Base-by-base conservation (phyloP, 2,888 invertebrate genomes). In the Rhodophaea formosa region DNA sequence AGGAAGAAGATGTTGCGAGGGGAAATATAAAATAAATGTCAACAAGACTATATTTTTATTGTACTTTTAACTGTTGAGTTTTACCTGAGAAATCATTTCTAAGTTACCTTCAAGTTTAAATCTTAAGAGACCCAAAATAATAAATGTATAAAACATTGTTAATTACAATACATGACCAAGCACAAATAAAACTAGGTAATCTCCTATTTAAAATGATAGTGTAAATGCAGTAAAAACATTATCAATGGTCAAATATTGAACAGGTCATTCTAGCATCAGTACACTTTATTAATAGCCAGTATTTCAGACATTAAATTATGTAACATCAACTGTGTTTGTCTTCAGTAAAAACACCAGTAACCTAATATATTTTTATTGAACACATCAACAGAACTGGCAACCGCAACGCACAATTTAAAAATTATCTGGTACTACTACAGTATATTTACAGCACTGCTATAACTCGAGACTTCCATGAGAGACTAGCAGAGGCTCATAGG, bases 1-100 rank as follows among this genome's bases (percentile, higher is more conserved):
- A 92, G 95, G 57, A 94, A 94, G 67, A 94, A 93, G 79, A 93
- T 93, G 75, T 79, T 93, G 43, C 85, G 83, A 69, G 94, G 87
- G 59, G 89, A 91, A 73, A 71, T 82, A 62, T 82, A 77, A 73
- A 62, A 61, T 49, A 62, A 59, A 64, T 51, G 10, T 12, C 7
- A 23, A 44, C 16, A 16, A 35, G 8, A 51, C 51, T 32, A 39
- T 16, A 7, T 15, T 52, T 52, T 39, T 52, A 39, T 52, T 52
- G 39, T 35, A 32, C 30, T 52, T 15, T 35, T 10, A 10, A 12
- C 39, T 5, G 39, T 39, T 39, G 1, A 3, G 12, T 3, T 12
- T 6, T n/a, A 39, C 39, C 39, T 39, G n/a, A 12, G 8, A n/a
- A 39, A 39, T n/a, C 1, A 39, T 39, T 39, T 12, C n/a, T 12